Evolutionary conservation across 2,888 invertebrate species (phyloP).

Genomic region (Xestia rhomboidea): DNA sequence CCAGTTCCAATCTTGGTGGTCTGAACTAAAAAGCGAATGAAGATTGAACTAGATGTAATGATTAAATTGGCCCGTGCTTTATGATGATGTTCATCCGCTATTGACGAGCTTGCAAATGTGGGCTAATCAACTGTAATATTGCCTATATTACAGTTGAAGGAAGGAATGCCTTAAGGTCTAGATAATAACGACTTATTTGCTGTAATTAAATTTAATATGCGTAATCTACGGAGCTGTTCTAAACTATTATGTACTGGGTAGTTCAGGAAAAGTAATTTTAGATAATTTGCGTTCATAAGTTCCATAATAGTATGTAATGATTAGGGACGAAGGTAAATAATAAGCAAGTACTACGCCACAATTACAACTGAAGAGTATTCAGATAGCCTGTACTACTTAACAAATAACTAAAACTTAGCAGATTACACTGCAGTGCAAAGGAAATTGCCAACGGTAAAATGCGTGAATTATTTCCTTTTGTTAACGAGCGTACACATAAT

Average conservation of each 20-base stretch:
- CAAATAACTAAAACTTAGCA: slow-evolving; percentile 36
- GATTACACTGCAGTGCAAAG: slow-evolving; percentile 61
- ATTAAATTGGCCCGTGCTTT: slow-evolving; percentile 65
- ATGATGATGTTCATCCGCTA: slow-evolving; percentile 55
- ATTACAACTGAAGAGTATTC: slow-evolving; percentile 53
- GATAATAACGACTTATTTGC: slow-evolving; percentile 5
- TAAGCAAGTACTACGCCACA: slow-evolving; percentile 1
- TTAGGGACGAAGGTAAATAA: slow-evolving; percentile 27
- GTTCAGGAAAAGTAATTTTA: slow-evolving; percentile 18
- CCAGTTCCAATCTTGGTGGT: slow-evolving; percentile 43
- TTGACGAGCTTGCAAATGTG: slow-evolving; percentile 31
- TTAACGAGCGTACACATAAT: slow-evolving; percentile 65
- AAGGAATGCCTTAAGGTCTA: not conserved
- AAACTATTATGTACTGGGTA: not conserved
- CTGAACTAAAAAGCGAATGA: slow-evolving; percentile 44
- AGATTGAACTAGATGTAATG: slow-evolving; percentile 43
- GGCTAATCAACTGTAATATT: slow-evolving; percentile 19
- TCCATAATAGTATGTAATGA: slow-evolving; percentile 27
- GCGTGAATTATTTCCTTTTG: slow-evolving; percentile 73
- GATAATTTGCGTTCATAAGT: not conserved
- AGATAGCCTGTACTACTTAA: slow-evolving; percentile 34
- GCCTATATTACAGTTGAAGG: not conserved
- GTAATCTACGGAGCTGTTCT: slow-evolving; percentile 12
- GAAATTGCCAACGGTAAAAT: slow-evolving; percentile 67
- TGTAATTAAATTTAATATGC: slow-evolving; percentile 9